Evolutionary conservation across 2,888 invertebrate genomes (phyloP), one percentile per base, ranked within the genome.

Genomic region (Seira ritae): DNA sequence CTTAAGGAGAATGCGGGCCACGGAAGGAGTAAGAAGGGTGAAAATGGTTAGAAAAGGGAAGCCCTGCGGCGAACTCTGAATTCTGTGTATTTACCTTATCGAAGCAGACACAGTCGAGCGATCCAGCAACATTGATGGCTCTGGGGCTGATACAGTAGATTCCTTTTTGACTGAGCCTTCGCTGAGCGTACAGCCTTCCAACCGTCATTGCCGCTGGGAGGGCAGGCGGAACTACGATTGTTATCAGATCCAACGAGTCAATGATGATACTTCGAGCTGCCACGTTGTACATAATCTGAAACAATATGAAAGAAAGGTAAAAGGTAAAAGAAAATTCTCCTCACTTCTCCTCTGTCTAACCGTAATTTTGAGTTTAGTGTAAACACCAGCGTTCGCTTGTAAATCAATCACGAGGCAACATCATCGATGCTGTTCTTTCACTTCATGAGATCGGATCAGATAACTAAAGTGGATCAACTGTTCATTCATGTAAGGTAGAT

Each of bases 181-280:
- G 93, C 90, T 98, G 97, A 0, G 98, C 98, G 91, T 97, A 97
- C 89, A 97, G 93, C 1, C 96, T 94, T 0, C 98, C 98, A 0
- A 98, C 97, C 0, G 98, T 97, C 98, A 98, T 98, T 82, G 98
- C 98, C 60, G 98, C 98, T 4, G 89, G 98, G 66, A 98, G 91
- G 0, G 98, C 98, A 0, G 98, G 98, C 0, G 98, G 98, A 0
- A 98, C 96, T 65, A 97, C 97, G 80, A 98, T 97, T 0, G 98
- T 98, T 85, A 98, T 95, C 76, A 98, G 94, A 92, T 98, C 98
- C 86, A 98, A 92, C 0, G 96, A 95, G 90, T 97, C 95, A 12
- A 96, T 86, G 55, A 89, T 87, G 50, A 89, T 88, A 22, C 86
- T 85, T 31, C 87, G 78, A 6, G 88, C 46, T 6, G 86, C 78